Conservation (phyloP, 2,888 invertebrate genomes). For the Athetis lepigone region DNA sequence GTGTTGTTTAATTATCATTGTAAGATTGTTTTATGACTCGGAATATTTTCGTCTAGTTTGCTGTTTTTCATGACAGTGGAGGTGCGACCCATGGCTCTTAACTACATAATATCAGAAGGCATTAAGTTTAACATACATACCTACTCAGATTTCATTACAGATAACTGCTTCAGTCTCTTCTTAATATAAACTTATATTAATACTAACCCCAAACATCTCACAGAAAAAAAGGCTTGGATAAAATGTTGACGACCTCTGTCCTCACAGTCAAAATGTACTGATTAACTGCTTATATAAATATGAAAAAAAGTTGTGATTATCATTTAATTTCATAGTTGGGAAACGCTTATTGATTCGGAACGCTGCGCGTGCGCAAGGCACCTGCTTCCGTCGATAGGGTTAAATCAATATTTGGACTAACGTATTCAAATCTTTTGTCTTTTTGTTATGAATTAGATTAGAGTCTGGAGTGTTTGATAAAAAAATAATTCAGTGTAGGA, state of each 20-base stretch:
- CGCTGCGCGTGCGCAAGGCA: slow-evolving; percentile 84
- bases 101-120: neutral
- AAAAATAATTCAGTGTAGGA: slow-evolving; percentile 36
- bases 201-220: neutral
- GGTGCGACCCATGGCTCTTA: neutral
- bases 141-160: neutral
- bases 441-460: slow-evolving; percentile 73
- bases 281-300: slow-evolving; percentile 86
- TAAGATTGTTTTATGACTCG: slow-evolving; percentile 36
- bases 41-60: slow-evolving; percentile 11
- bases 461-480: slow-evolving; percentile 56
- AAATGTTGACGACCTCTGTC: slow-evolving; percentile 73
- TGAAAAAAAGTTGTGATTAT: slow-evolving; percentile 88
- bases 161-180: neutral
- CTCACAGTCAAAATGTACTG: slow-evolving; percentile 81
- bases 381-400: slow-evolving; percentile 90
- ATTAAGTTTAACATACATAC: neutral
- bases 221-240: neutral
- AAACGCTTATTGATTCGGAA: slow-evolving; percentile 85
- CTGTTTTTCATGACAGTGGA: slow-evolving; percentile 1
- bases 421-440: slow-evolving; percentile 83
- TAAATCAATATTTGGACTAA: slow-evolving; percentile 90
- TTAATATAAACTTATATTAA: neutral
- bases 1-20: slow-evolving; percentile 43
- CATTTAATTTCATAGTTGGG: slow-evolving; percentile 90